Evolutionary conservation across 2,888 invertebrate genomes (phyloP).

Genomic region (Yponomeuta malinellus): DNA sequence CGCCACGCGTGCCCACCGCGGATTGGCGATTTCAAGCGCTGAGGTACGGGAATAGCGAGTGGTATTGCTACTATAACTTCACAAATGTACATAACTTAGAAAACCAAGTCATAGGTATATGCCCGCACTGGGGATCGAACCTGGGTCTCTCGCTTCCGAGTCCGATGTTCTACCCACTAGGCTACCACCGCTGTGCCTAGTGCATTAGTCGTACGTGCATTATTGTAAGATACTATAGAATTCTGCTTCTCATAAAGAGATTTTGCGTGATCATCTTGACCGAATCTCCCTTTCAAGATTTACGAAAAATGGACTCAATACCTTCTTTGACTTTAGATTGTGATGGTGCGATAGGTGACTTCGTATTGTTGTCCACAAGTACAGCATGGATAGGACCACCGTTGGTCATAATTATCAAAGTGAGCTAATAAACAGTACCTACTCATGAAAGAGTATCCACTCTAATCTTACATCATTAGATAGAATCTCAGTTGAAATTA

Average conservation of each 20-base stretch:
- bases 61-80: too few species aligned
- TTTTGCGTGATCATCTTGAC: not conserved
- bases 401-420: not conserved
- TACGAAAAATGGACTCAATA: constrained; percentile 33
- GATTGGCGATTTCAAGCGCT: too few species aligned
- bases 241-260: not conserved
- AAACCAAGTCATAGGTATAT: too few species aligned
- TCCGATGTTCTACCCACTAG: too few species aligned
- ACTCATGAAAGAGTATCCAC: constrained; percentile 29
- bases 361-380: constrained; percentile 25
- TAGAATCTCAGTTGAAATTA: constrained; percentile 35
- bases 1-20: too few species aligned
- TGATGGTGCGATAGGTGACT: constrained; percentile 41
- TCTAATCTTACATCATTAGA: constrained; percentile 34
- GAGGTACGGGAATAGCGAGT: too few species aligned
- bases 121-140: too few species aligned
- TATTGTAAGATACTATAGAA: too few species aligned
- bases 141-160: too few species aligned
- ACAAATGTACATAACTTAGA: too few species aligned
- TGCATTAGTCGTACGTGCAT: too few species aligned
- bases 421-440: not conserved
- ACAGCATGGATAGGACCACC: constrained; percentile 32
- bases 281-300: constrained; percentile 29
- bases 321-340: constrained; percentile 43
- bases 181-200: too few species aligned